Evolutionary conservation across 1,140 invertebrate genomes (phyloP).

Genomic region (Leptinotarsa texana): DNA sequence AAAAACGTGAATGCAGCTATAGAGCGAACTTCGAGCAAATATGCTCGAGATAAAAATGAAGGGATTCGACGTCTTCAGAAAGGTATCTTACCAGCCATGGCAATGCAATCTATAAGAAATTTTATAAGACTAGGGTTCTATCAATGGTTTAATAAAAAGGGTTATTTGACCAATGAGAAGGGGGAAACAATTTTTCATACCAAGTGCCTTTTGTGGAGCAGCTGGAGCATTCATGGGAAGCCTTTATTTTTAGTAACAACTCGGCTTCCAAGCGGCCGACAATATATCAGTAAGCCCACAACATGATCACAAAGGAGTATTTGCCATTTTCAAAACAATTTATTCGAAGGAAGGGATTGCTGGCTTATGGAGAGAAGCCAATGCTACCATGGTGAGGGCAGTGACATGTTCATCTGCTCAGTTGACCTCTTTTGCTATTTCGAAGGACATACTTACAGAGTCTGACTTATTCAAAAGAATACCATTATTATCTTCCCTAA

Average conservation of each 20-base stretch:
- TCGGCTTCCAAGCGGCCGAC: constrained; percentile 75
- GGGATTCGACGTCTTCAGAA: constrained; percentile 78
- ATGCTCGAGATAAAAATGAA: constrained; percentile 64
- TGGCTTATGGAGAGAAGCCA: constrained; percentile 79
- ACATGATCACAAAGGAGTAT: constrained; percentile 73
- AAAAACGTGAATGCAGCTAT: too few relatives aligned
- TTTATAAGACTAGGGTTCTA: constrained; percentile 41
- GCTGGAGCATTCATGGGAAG: constrained; percentile 76
- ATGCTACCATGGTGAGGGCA: constrained; percentile 74
- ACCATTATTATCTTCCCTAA: constrained; percentile 71
- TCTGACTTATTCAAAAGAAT: constrained; percentile 61
- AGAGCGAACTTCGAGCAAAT: constrained; percentile 81
- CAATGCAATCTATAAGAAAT: constrained; percentile 48
- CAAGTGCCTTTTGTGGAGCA: constrained; percentile 73
- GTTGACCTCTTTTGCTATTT: constrained; percentile 78
- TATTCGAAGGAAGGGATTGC: constrained; percentile 69
- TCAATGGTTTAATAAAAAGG: constrained; percentile 72
- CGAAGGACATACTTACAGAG: constrained; percentile 64
- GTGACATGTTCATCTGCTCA: constrained; percentile 84
- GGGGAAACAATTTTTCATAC: constrained; percentile 71
- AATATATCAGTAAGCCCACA: constrained; percentile 88
- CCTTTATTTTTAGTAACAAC: constrained; percentile 87
- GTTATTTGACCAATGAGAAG: constrained; percentile 68
- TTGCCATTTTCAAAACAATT: constrained; percentile 69
- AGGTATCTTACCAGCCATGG: constrained; percentile 76